Evolutionary conservation across 2,888 invertebrate genomes (phyloP).

Genomic region (Malthinus seriepunctatus): DNA sequence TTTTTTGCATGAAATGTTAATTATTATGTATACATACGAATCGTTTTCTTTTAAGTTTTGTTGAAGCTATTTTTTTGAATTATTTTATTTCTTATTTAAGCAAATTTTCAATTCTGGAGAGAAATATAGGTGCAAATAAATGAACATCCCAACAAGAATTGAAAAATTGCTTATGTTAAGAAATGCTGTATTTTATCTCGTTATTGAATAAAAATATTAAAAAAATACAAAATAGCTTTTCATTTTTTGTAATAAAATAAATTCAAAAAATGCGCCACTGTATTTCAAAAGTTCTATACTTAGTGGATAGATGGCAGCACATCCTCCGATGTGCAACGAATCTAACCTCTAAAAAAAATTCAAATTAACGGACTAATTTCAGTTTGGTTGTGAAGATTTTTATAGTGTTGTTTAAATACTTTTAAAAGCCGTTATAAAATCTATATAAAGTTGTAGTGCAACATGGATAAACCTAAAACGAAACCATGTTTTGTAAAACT

Average conservation of each 20-base stretch:
- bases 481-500: constrained; percentile 32
- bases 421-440: too few species aligned
- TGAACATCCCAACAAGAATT: constrained; percentile 13
- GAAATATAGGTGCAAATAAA: constrained; percentile 35
- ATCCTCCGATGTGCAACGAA: too few species aligned
- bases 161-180: constrained; percentile 6
- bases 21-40: constrained; percentile 14
- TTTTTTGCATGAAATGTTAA: constrained; percentile 18
- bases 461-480: background rate
- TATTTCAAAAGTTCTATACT: too few species aligned
- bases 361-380: too few species aligned
- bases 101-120: constrained; percentile 22
- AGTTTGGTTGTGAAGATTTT: too few species aligned
- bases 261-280: too few species aligned
- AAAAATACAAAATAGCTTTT: background rate
- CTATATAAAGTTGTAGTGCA: too few species aligned
- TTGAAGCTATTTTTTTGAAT: constrained; percentile 18
- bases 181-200: constrained; percentile 2
- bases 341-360: too few species aligned
- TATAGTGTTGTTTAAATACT: too few species aligned
- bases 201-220: constrained; percentile 1
- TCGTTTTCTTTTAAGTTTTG: constrained; percentile 18
- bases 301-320: too few species aligned
- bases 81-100: constrained; percentile 1
- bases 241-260: too few species aligned